Base-by-base conservation (phyloP, 2,888 invertebrate species). In the Drosophila neutralis region DNA sequence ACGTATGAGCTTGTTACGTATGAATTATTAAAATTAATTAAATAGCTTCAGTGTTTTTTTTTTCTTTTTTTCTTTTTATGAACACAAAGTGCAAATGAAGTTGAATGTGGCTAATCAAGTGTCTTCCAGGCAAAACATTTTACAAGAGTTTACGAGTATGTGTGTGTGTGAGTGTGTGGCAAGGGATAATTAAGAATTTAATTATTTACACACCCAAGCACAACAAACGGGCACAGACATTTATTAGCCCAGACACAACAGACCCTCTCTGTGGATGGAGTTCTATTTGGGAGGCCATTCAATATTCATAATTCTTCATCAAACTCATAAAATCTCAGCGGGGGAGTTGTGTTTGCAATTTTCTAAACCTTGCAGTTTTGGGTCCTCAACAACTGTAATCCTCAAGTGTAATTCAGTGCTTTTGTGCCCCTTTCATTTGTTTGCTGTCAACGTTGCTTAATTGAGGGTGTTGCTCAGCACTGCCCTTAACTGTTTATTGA, bases 21-120 rank as follows among this genome's bases (percentile, higher is more conserved):
- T 91, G 85, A 91, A 91, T 91, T 90, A 92, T 91, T 91, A 91
- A 91, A 92, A 83, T 88, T 91, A 89, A 91, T 91, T 91, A 91
- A 92, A 91, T 86, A 57, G 51, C 48, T 45, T 24, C 8, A 11
- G 33, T 33, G 33, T 4, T 56, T 71, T 76, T 70, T 76, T 67
- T 27, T 18, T 27, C 13, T 11, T 38, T 18, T 18, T 10, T 45
- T 18, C 4, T 60, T 48, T 15, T 38, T 48, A 36, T 24, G 45
- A 42, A 29, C 54, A 33, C 31, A 67, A 70, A 73, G 69, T 74
- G 77, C 58, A 80, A 80, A 82, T 82, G 77, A 83, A 84, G 82
- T 82, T 82, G 74, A 82, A 82, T 85, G 71, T 60, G 58, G 62
- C 71, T 85, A 78, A 86, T 82, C 75, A 82, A 49, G 67, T 71